Evolutionary conservation across 2,113 vertebrate species (phyloP), one percentile per base, ranked within the genome.

Genomic region (Tragelaphus strepsiceros): DNA sequence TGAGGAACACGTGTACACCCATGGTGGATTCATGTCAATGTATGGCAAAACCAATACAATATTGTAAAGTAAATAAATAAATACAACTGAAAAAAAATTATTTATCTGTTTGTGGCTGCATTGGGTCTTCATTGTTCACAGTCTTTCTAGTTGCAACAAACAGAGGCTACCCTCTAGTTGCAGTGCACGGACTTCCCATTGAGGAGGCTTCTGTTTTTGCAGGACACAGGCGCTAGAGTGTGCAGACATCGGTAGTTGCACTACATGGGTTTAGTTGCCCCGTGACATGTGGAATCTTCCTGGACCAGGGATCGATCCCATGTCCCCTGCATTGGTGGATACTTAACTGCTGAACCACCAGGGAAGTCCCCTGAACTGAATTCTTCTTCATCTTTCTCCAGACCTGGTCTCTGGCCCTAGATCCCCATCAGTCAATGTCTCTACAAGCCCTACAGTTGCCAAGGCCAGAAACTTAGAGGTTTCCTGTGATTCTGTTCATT

Each of bases 381-480:
- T 43, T 67, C 74, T 81, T 58, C 43, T 67, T 30, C 15, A 24
- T 90, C 17, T 90, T 86, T 87, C 62, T 78, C 56, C 56, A 88
- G 51, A 71, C 61, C n/a, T 80, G 26, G 1, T 54, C 84, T 82
- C 6, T 62, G 78, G 53, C 14, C 4, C 85, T 59, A 1, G 59
- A 13, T 35, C 22, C 28, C 26, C 17, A 11, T 49, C 35, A 28
- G 0, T 64, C 35, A 80, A 0, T 5, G 3, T 28, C 58, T 53
- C 54, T 86, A 9, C 9, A n/a, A 81, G 83, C 19, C 35, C 49
- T 84, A 14, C 16, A 16, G 11, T 46, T 91, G 64, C 19, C 39
- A 26, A 67, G 14, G 32, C 78, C 39, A 58, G 88, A 83, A 59
- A 95, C 35, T 35, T 61, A 12, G 43, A 86, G 54, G 15, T 62